Conservation (phyloP, 2,113 vertebrate genomes). For the Stegastes partitus region DNA sequence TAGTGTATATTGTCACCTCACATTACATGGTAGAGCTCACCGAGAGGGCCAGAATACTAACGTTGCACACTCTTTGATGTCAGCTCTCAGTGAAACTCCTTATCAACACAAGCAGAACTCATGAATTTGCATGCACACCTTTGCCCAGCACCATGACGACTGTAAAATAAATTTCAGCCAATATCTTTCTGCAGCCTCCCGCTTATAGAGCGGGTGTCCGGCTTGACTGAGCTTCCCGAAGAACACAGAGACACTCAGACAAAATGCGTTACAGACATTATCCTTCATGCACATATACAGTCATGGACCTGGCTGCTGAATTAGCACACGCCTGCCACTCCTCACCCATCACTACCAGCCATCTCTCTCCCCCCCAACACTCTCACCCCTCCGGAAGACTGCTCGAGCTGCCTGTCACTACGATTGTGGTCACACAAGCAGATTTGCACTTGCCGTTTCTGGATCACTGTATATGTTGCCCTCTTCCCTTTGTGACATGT, state of each 20-base stretch:
- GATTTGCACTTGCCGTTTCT: conserved; percentile 40
- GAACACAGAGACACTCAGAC: not conserved
- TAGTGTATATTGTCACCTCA: not conserved
- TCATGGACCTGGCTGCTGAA: not conserved
- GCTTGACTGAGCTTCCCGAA: not conserved
- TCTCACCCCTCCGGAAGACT: conserved; percentile 10
- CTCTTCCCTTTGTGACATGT: conserved; percentile 7
- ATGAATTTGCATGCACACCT: conserved; percentile 1
- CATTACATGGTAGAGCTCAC: not conserved
- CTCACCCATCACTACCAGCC: conserved; percentile 33
- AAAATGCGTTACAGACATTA: not conserved
- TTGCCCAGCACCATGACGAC: not conserved
- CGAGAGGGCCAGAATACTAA: conserved; percentile 11
- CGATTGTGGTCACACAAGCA: conserved; percentile 38
- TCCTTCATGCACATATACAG: not conserved
- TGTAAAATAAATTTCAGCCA: conserved; percentile 3
- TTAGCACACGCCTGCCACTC: conserved; percentile 11
- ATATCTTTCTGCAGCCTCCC: not conserved
- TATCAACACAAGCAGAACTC: conserved; percentile 24
- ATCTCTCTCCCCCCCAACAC: not conserved
- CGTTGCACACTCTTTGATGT: conserved; percentile 5
- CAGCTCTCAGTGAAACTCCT: conserved; percentile 15
- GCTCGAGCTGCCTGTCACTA: conserved; percentile 55
- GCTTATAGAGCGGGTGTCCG: conserved; percentile 20
- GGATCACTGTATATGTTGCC: conserved; percentile 6